Evolutionary conservation across 2,888 invertebrate species (phyloP).

Genomic region (Acheta domesticus): DNA sequence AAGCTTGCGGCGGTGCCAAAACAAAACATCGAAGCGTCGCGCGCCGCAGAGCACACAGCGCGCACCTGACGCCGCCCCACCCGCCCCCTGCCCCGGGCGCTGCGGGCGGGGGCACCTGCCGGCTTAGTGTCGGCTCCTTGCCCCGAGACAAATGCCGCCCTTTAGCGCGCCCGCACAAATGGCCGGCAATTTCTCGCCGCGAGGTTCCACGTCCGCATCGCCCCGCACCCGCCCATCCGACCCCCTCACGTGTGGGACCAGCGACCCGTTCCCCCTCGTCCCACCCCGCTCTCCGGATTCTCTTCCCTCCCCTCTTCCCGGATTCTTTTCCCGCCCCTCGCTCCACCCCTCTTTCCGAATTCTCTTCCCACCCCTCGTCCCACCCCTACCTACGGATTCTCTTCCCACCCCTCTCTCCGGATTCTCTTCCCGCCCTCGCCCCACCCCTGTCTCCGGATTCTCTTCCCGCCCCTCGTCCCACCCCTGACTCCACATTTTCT

Average conservation of each 20-base stretch:
- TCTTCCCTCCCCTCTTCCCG: background rate
- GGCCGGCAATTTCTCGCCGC: background rate
- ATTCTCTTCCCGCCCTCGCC: background rate
- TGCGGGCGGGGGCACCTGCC: background rate
- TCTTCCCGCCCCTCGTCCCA: background rate
- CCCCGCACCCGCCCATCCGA: background rate
- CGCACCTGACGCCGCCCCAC: background rate
- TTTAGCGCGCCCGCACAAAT: background rate
- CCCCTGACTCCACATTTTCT: background rate
- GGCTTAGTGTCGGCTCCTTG: slow-evolving; percentile 18
- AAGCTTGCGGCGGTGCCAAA: too few relatives aligned
- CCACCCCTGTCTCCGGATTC: background rate
- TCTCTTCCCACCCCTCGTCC: background rate
- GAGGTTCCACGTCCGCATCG: background rate
- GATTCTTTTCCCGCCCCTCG: background rate
- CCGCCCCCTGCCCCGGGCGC: background rate
- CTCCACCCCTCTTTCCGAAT: background rate
- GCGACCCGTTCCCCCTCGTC: background rate
- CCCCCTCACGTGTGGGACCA: background rate
- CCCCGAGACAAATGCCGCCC: background rate
- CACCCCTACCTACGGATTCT: background rate
- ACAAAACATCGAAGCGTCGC: too few relatives aligned
- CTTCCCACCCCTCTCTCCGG: background rate
- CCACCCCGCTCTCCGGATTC: background rate
- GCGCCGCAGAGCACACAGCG: too few relatives aligned